These are phyloP conservation scores for Cyrtorhinus lividipennis DNA, from an alignment of 1,140 invertebrate species.

Conservation along the genomic window DNA sequence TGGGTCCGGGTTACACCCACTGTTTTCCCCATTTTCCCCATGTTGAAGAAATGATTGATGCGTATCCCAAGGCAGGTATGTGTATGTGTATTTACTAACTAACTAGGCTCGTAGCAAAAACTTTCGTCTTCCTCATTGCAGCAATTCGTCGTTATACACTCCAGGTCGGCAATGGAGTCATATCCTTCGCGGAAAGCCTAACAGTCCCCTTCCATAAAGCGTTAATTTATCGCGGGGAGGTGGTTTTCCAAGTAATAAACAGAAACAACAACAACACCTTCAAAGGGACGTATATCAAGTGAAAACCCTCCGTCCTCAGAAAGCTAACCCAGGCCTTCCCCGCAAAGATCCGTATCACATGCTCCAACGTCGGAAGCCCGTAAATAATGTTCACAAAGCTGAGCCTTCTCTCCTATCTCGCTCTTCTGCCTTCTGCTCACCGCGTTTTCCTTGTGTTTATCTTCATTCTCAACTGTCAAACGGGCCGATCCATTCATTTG, in stretches of 20 bases:
- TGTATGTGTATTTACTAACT: no score
- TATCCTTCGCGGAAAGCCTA: no score
- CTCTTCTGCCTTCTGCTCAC: neutral
- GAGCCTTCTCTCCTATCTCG: neutral
- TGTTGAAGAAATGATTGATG: no score
- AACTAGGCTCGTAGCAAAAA: no score
- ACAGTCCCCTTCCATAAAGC: no score
- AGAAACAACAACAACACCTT: neutral
- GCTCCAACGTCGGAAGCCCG: neutral
- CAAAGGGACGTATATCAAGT: neutral
- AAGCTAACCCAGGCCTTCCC: neutral
- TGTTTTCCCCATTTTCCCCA: no score
- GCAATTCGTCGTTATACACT: no score
- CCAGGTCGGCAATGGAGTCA: no score
- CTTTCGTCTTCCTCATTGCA: no score
- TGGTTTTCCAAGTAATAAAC: neutral
- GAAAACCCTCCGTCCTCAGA: neutral
- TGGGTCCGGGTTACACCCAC: no score
- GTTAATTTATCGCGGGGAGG: no score
- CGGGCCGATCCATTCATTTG: neutral
- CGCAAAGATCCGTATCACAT: neutral
- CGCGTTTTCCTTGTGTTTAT: neutral
- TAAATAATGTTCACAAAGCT: neutral
- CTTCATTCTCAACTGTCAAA: neutral
- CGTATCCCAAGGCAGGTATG: no score